phyloP scores from a whole-genome alignment of 2,797 vertebrate genomes.

The Ctenopoma multispine region DNA sequence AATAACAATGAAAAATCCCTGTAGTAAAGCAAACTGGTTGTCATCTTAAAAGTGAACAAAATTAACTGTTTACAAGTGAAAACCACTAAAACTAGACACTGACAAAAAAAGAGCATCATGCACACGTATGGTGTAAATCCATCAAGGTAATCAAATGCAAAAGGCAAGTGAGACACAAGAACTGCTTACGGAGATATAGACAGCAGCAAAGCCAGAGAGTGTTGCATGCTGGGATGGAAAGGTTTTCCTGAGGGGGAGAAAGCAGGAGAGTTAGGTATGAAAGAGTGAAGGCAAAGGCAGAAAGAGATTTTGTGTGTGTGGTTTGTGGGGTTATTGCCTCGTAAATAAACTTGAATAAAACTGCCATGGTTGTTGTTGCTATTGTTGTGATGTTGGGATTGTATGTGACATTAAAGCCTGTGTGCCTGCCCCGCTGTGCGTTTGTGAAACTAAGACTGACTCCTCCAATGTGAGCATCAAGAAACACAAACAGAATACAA shows the following conservation, averaged over 20 bases:
- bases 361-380: neutral
- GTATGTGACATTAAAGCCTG: constrained; percentile 30
- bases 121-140: constrained; percentile 11
- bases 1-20: neutral
- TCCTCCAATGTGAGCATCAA: constrained; percentile 43
- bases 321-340: constrained; percentile 15
- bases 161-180: constrained; percentile 25
- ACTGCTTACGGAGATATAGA: constrained; percentile 96
- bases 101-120: neutral
- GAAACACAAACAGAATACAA: constrained; percentile 25
- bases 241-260: constrained; percentile 89
- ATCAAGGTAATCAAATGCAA: constrained; percentile 14
- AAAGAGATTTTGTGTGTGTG: constrained; percentile 9
- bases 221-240: constrained; percentile 98
- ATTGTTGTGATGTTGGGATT: neutral
- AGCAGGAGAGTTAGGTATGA: constrained; percentile 50
- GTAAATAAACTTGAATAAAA: constrained; percentile 32
- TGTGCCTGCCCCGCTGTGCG: constrained; percentile 12
- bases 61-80: neutral
- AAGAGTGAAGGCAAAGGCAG: constrained; percentile 8
- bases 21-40: neutral
- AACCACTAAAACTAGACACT: neutral
- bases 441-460: constrained; percentile 22
- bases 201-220: constrained; percentile 94
- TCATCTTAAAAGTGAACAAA: neutral